Evolutionary conservation across 2,113 vertebrate species (phyloP).

Genomic region (Rana temporaria): DNA sequence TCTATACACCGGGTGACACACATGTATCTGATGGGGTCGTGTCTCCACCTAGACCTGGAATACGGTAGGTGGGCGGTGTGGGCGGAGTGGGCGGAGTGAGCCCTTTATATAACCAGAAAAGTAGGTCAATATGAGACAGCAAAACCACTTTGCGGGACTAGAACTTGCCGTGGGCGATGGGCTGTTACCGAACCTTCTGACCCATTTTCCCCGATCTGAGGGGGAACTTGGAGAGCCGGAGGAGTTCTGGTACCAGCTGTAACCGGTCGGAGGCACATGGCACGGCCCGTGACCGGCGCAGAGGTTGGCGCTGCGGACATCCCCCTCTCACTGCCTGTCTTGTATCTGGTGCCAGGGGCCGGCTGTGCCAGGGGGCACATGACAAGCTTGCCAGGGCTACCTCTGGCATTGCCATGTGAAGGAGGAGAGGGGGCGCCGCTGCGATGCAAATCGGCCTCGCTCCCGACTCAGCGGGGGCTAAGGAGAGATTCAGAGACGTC

Average conservation of each 20-base stretch:
- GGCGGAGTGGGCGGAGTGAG: no score
- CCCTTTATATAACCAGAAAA: no score
- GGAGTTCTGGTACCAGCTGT: not conserved
- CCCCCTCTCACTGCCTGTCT: no score
- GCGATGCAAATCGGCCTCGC: constrained; percentile 14
- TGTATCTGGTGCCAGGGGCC: constrained; percentile 11
- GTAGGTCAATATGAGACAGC: no score
- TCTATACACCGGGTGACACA: no score
- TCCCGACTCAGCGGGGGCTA: not conserved
- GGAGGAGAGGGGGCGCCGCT: not conserved
- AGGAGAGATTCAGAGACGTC: not conserved
- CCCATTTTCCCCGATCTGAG: not conserved
- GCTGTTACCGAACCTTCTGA: not conserved
- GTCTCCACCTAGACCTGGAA: no score
- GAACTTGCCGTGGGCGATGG: not conserved
- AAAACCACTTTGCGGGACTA: no score
- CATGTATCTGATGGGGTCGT: no score
- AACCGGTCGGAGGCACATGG: not conserved
- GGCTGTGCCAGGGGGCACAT: constrained; percentile 26
- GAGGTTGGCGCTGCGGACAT: no score
- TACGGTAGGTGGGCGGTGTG: no score
- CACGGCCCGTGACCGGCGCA: not conserved
- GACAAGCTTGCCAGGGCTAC: not conserved
- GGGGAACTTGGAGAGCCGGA: not conserved
- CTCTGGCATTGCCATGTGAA: constrained; percentile 20